Conservation (phyloP, 2,888 invertebrate species). For the Hermaeophaga mercurialis region DNA sequence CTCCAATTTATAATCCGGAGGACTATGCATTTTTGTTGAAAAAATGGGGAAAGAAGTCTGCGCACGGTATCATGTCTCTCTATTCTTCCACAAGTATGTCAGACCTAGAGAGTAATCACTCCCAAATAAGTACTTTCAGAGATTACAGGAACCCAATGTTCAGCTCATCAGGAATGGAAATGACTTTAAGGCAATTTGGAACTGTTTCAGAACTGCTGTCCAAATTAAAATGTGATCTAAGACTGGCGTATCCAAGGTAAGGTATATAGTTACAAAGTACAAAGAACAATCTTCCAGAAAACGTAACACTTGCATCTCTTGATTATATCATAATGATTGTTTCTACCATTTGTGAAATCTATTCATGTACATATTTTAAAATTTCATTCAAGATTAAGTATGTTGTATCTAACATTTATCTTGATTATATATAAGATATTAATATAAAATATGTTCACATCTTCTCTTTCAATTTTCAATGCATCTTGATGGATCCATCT, state of each 20-base stretch:
- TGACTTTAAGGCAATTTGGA: slow-evolving; percentile 86
- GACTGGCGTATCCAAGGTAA: slow-evolving; percentile 88
- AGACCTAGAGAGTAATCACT: slow-evolving; percentile 42
- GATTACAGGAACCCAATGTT: slow-evolving; percentile 70
- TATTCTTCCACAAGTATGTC: slow-evolving; percentile 49
- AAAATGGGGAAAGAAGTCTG: slow-evolving; percentile 76
- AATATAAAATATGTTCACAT: too few species aligned
- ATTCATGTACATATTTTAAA: too few species aligned
- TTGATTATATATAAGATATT: too few species aligned
- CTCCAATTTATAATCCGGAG: slow-evolving; percentile 89
- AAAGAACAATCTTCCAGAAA: too few species aligned
- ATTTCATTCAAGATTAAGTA: too few species aligned
- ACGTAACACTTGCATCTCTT: too few species aligned
- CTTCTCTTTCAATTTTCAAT: too few species aligned
- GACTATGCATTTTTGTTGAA: slow-evolving; percentile 81
- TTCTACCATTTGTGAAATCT: too few species aligned
- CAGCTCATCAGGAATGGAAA: slow-evolving; percentile 74
- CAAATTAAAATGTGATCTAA: slow-evolving; percentile 83
- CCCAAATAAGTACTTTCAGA: slow-evolving; percentile 48
- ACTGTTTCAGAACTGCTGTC: slow-evolving; percentile 86
- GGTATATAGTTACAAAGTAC: too few species aligned
- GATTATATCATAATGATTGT: too few species aligned
- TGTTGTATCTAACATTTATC: too few species aligned
- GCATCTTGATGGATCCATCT: too few species aligned
- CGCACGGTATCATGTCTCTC: slow-evolving; percentile 53